Evolutionary conservation across 1,140 invertebrate genomes (phyloP).

Genomic region (Laodelphax striatellus): DNA sequence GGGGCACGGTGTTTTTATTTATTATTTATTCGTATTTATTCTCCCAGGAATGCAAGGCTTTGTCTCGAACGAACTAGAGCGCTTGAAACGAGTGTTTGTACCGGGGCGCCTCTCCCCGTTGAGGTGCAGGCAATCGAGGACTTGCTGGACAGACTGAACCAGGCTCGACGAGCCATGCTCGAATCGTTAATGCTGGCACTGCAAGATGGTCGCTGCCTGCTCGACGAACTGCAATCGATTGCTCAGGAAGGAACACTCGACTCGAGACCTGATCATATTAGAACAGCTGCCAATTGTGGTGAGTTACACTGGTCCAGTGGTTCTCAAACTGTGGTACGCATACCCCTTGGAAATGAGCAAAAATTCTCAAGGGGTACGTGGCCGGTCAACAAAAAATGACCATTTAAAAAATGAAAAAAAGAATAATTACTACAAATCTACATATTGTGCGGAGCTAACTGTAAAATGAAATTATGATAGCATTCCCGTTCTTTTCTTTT

Average conservation of each 20-base stretch:
- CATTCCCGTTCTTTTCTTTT: no score
- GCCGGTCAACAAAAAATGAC: no score
- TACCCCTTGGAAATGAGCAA: no score
- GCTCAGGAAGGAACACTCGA: conserved; percentile 53
- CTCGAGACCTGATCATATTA: conserved; percentile 58
- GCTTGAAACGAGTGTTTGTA: conserved; percentile 49
- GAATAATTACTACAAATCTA: no score
- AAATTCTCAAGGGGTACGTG: no score
- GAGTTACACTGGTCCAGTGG: neutral
- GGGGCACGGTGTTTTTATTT: neutral
- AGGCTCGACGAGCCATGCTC: conserved; percentile 52
- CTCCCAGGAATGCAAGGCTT: conserved; percentile 47
- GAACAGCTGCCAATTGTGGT: conserved; percentile 31
- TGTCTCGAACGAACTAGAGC: conserved; percentile 56
- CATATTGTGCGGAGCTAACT: no score
- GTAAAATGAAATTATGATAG: no score
- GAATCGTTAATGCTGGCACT: conserved; percentile 64
- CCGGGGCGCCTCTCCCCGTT: conserved; percentile 44
- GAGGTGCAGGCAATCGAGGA: conserved; percentile 54
- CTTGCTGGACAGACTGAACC: conserved; percentile 48
- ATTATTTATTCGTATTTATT: neutral
- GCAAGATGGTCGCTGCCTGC: conserved; percentile 62
- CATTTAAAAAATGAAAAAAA: no score
- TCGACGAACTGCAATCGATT: conserved; percentile 56
- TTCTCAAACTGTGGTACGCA: no score